Evolutionary conservation across 2,797 vertebrate genomes (phyloP).

Genomic region (Sebastes kiyomatsui): DNA sequence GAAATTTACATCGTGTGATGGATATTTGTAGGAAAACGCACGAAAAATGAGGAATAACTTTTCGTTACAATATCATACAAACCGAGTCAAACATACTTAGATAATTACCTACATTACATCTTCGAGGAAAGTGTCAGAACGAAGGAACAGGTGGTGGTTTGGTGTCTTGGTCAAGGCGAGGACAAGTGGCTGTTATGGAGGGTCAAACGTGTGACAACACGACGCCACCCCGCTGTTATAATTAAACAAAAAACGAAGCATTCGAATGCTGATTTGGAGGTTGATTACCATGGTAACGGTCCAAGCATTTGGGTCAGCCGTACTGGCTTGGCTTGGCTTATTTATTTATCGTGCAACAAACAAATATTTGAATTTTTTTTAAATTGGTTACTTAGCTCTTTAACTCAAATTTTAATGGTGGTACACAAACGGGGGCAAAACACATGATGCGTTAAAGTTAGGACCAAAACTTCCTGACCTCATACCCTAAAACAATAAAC

Average conservation of each 20-base stretch:
- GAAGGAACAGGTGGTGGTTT: slow-evolving; percentile 3
- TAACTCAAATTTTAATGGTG: background rate
- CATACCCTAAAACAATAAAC: background rate
- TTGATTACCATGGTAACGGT: too few species aligned
- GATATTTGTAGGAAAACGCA: too few species aligned
- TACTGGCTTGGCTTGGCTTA: too few species aligned
- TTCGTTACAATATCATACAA: too few species aligned
- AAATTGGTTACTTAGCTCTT: background rate
- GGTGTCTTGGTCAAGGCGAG: background rate
- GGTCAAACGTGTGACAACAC: background rate
- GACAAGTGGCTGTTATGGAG: slow-evolving; percentile 3
- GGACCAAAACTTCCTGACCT: background rate
- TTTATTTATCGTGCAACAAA: background rate
- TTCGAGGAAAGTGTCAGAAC: background rate
- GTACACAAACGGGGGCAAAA: background rate
- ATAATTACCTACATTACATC: slow-evolving; percentile 5
- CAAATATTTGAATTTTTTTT: background rate
- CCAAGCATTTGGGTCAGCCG: too few species aligned
- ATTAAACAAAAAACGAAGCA: too few species aligned
- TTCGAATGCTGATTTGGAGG: too few species aligned
- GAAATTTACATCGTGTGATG: too few species aligned
- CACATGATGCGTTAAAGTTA: background rate
- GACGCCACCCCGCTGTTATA: background rate
- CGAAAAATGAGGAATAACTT: too few species aligned
- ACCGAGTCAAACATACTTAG: background rate